Percentiles rank a stretch among this genome's conserved stretches.
Evolutionary conservation across 2,888 invertebrate species (phyloP).

Genomic region (Eupithecia exiguata): DNA sequence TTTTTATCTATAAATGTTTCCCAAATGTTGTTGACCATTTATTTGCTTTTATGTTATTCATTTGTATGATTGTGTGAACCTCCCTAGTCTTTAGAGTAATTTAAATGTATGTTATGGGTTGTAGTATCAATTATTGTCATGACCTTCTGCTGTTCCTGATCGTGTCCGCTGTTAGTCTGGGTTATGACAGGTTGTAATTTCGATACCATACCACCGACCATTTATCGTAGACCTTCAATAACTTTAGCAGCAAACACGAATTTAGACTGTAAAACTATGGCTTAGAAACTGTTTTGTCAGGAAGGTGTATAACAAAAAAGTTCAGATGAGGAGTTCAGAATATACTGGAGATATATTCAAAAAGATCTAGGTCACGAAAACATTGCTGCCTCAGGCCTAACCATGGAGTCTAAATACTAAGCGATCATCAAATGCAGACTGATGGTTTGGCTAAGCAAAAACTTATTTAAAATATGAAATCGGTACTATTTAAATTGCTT

Average conservation of each 20-base stretch:
- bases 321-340: constrained; percentile 49
- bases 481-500: constrained; percentile 56
- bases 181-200: constrained; percentile 81
- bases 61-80: neutral
- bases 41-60: too few relatives aligned
- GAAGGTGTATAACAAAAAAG: constrained; percentile 43
- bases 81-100: neutral
- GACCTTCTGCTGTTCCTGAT: constrained; percentile 75
- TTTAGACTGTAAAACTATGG: constrained; percentile 47
- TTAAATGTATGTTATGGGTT: constrained; percentile 46
- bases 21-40: too few relatives aligned
- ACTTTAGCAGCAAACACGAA: constrained; percentile 44
- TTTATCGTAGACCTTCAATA: constrained; percentile 48
- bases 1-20: too few relatives aligned
- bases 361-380: constrained; percentile 82
- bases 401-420: constrained; percentile 75
- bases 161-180: constrained; percentile 75
- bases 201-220: constrained; percentile 62
- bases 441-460: constrained; percentile 70
- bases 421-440: constrained; percentile 74
- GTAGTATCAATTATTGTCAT: constrained; percentile 62
- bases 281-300: constrained; percentile 40
- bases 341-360: constrained; percentile 62
- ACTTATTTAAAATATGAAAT: constrained; percentile 66
- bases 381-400: constrained; percentile 72